These are phyloP conservation scores for Tragelaphus oryx DNA, from an alignment of 2,797 vertebrate genomes.

Conservation along the genomic window DNA sequence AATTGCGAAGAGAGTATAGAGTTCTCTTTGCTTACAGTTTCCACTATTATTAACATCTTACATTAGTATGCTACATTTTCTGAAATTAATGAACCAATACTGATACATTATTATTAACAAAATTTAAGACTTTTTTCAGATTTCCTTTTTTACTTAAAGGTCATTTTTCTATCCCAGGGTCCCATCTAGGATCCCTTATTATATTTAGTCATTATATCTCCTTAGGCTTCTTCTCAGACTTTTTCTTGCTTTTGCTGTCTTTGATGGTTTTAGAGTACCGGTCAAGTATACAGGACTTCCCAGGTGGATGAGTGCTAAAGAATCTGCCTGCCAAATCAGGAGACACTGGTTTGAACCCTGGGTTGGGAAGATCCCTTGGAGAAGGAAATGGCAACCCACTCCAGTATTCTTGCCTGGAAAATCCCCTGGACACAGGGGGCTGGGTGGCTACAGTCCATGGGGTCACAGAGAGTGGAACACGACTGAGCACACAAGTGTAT, in stretches of 20 bases:
- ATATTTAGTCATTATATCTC: background rate
- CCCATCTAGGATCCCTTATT: background rate
- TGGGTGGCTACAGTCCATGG: background rate
- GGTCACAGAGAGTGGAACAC: background rate
- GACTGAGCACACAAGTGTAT: background rate
- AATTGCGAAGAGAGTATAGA: background rate
- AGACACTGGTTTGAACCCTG: background rate
- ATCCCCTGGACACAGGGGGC: background rate
- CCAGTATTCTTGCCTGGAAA: background rate
- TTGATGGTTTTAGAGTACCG: background rate
- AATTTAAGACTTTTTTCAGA: background rate
- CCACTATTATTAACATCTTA: background rate
- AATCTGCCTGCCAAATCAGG: background rate
- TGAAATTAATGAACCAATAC: background rate
- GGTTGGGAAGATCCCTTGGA: background rate
- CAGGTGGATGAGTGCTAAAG: background rate
- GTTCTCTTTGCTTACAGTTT: background rate
- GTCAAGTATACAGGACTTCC: background rate
- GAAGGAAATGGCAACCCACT: background rate
- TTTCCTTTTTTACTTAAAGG: background rate
- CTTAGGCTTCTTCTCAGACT: background rate
- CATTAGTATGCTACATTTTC: background rate
- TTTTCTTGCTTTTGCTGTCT: background rate
- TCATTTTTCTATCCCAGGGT: background rate
- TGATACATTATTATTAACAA: background rate